Evolutionary conservation across 1,140 invertebrate genomes (phyloP).

Genomic region (Archivesica marissinica): DNA sequence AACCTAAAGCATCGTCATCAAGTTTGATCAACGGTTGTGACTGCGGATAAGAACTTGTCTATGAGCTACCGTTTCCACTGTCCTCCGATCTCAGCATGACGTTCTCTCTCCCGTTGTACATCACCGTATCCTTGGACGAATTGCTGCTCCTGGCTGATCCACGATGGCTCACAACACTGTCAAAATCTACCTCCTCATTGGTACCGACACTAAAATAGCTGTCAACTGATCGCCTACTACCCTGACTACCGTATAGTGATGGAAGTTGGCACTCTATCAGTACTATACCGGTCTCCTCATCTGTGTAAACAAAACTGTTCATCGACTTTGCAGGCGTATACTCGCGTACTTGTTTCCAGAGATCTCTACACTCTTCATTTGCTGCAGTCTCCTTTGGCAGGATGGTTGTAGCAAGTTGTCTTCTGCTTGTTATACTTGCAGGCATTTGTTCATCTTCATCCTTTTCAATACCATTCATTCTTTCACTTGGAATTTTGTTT

Average conservation of each 20-base stretch:
- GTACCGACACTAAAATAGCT: slow-evolving; percentile 62
- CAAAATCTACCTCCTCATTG: slow-evolving; percentile 44
- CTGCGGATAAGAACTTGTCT: background rate
- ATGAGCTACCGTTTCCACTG: background rate
- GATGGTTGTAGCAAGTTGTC: background rate
- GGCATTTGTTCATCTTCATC: no score
- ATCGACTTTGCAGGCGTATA: slow-evolving; percentile 35
- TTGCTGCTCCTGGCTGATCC: background rate
- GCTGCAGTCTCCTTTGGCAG: background rate
- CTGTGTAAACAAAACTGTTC: slow-evolving; percentile 73
- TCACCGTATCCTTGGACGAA: slow-evolving; percentile 68
- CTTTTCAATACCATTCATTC: no score
- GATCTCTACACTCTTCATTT: no score
- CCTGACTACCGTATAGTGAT: slow-evolving; percentile 71
- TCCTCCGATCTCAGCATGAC: slow-evolving; percentile 34
- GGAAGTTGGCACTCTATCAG: slow-evolving; percentile 75
- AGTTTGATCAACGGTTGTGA: slow-evolving; percentile 21
- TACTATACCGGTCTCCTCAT: slow-evolving; percentile 74
- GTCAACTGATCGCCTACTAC: slow-evolving; percentile 70
- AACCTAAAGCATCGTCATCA: slow-evolving; percentile 29
- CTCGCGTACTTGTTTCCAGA: slow-evolving; percentile 12
- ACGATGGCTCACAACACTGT: background rate
- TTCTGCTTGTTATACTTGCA: background rate
- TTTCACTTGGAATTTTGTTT: no score
- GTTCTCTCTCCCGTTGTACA: slow-evolving; percentile 75